Conservation (phyloP, 1,140 invertebrate species). For the Planococcus citri region DNA sequence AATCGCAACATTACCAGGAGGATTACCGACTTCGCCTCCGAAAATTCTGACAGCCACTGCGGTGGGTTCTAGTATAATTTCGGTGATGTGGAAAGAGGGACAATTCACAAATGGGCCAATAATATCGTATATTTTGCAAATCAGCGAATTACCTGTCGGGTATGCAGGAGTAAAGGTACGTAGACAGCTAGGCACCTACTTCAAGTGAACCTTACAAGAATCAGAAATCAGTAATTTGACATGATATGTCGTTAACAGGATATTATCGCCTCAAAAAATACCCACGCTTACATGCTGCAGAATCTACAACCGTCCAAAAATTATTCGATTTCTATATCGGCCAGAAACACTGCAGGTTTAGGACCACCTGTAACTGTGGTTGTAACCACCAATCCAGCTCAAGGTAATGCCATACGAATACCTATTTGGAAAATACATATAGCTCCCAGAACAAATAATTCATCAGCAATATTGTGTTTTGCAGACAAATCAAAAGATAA, state of each 20-base stretch:
- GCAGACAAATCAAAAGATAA: slow-evolving; percentile 45
- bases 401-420: not conserved
- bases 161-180: slow-evolving; percentile 51
- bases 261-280: slow-evolving; percentile 52
- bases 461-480: slow-evolving; percentile 24
- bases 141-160: slow-evolving; percentile 43
- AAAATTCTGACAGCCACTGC: slow-evolving; percentile 58
- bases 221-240: not conserved
- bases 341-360: slow-evolving; percentile 66
- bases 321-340: slow-evolving; percentile 62
- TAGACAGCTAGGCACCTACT: slow-evolving; percentile 15
- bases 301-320: slow-evolving; percentile 57
- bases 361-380: slow-evolving; percentile 50
- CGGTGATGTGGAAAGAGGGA: slow-evolving; percentile 76
- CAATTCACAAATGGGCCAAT: slow-evolving; percentile 74
- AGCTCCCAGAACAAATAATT: not conserved
- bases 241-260: slow-evolving; percentile 44
- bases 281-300: slow-evolving; percentile 60
- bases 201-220: not conserved
- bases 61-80: slow-evolving; percentile 67
- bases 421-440: not conserved
- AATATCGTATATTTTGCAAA: slow-evolving; percentile 65
- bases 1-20: slow-evolving; percentile 61
- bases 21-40: slow-evolving; percentile 58
- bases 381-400: slow-evolving; percentile 47